Evolutionary conservation across 2,888 invertebrate species (phyloP), one percentile per base, ranked within the genome.

Genomic region (Chymomyza amoena): DNA sequence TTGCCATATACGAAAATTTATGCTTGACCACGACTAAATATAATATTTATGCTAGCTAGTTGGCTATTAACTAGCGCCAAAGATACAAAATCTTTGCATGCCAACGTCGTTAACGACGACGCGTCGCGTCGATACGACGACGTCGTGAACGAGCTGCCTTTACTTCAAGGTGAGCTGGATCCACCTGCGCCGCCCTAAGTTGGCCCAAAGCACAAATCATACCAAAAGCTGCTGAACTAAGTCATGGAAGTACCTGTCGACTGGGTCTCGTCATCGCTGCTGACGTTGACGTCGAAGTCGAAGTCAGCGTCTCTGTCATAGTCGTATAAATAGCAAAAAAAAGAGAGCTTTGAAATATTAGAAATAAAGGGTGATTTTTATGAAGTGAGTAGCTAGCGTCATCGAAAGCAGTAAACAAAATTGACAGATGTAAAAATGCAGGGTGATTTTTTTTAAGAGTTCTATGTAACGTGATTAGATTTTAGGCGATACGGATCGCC

Each of bases 191-290:
- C 39, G 39, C 39, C 39, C 39, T 45, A 45, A 45, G 13, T 45
- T 45, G 10, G 39, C 39, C 39, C 13, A 10, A 45, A 45, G 13
- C 39, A 45, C 39, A 45, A 45, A 13, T 45, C 39, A 45, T 45
- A 13, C 39, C 4, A 32, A 32, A 32, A 32, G 32, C 32, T 32
- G 32, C 32, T 32, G 32, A 32, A 25, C 71, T 64, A 74, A 77
- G 80, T 70, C 81, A 84, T 81, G 81, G 63, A 87, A 85, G 70
- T 87, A 82, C 78, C 80, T 82, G 78, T 81, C 84, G 73, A 56
- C 72, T 57, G 20, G 18, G 66, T 25, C 60, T 69, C 63, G 51
- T 68, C 61, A 15, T 9, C 57, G 28, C 28, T 3, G 25, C n/a
- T n/a, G n/a, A n/a, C n/a, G 9, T 4, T 4, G 16, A 7, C 52